phyloP scores from a whole-genome alignment of 2,888 invertebrate genomes.

The Brenthis ino region DNA sequence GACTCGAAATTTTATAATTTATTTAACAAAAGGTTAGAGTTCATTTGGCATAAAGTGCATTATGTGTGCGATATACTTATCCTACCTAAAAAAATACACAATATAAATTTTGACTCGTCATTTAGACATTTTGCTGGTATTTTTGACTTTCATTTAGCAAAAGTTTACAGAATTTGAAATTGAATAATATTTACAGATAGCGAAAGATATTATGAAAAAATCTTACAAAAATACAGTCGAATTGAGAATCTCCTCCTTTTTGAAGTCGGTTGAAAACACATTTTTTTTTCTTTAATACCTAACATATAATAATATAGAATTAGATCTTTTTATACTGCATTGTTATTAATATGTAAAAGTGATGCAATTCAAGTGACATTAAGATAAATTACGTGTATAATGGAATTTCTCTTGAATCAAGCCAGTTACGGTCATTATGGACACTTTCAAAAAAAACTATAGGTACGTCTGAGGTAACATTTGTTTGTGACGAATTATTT shows the following conservation, averaged over 20 bases:
- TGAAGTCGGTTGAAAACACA: no score
- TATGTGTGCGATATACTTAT: no score
- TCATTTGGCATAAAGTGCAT: no score
- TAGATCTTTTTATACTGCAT: slow-evolving; percentile 4
- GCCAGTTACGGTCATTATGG: slow-evolving; percentile 25
- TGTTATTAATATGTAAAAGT: slow-evolving; percentile 26
- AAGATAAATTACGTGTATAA: slow-evolving; percentile 22
- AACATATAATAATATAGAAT: not conserved
- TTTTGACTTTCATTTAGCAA: no score
- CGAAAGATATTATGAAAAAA: not conserved
- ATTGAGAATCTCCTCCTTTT: no score
- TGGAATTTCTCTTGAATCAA: slow-evolving; percentile 25
- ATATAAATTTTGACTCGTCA: no score
- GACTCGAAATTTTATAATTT: no score
- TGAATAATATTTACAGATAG: not conserved
- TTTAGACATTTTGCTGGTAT: no score
- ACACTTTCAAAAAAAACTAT: slow-evolving; percentile 29
- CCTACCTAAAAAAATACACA: no score
- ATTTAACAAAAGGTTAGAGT: no score
- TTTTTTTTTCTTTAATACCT: not conserved
- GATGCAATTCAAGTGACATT: slow-evolving; percentile 25
- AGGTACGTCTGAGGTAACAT: slow-evolving; percentile 12
- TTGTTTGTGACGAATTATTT: slow-evolving; percentile 20
- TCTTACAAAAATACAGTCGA: no score
- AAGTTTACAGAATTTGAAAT: no score